These are phyloP conservation scores for Sweltsa coloradensis DNA, from an alignment of 1,140 invertebrate genomes.

Conservation along the genomic window DNA sequence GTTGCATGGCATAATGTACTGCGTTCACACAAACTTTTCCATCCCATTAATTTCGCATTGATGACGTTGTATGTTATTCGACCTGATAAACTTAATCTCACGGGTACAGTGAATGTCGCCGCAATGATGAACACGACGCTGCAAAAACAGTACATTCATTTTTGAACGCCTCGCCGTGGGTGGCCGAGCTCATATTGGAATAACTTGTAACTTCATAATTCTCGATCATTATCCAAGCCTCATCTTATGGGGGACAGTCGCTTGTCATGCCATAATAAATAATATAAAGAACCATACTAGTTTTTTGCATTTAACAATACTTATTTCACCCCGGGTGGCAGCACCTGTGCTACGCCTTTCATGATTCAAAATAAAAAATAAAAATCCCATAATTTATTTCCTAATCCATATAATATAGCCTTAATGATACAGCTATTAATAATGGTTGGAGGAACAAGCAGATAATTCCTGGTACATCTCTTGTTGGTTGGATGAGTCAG, in stretches of 20 bases:
- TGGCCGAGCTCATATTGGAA: constrained; percentile 1
- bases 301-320: neutral
- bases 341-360: constrained; percentile 3
- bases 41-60: too few species aligned
- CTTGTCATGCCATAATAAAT: neutral
- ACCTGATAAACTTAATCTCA: too few species aligned
- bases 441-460: constrained; percentile 4
- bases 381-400: constrained; percentile 10
- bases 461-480: too few species aligned
- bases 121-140: too few species aligned
- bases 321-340: constrained; percentile 1
- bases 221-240: too few species aligned
- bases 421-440: constrained; percentile 12
- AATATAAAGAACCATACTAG: neutral
- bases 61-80: too few species aligned
- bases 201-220: constrained; percentile 2
- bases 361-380: constrained; percentile 4
- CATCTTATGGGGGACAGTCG: neutral
- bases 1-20: too few species aligned
- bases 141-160: too few species aligned
- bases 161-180: neutral
- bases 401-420: constrained; percentile 12
- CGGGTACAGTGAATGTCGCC: too few species aligned
- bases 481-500: too few species aligned
- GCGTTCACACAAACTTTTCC: too few species aligned